Conservation (phyloP, 2,113 vertebrate species). For the Caranx melampygus region DNA sequence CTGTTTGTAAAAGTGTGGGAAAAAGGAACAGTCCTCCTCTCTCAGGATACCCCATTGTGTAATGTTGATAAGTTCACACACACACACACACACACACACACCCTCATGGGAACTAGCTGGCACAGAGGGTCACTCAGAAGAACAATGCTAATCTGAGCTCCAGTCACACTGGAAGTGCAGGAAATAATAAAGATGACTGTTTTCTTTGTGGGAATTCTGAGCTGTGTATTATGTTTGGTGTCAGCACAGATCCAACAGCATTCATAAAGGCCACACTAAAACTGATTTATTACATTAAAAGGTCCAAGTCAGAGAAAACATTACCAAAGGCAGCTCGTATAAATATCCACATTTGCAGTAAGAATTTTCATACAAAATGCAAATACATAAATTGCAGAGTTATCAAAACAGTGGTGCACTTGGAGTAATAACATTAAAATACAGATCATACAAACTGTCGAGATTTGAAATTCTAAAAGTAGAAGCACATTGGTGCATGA, state of each 20-base stretch:
- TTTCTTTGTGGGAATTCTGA: slow-evolving; percentile 52
- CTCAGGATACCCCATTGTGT: slow-evolving; percentile 77
- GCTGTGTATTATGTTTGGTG: slow-evolving; percentile 35
- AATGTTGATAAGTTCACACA: slow-evolving; percentile 53
- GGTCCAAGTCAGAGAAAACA: slow-evolving; percentile 50
- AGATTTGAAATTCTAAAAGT: slow-evolving; percentile 43
- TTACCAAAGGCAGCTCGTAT: slow-evolving; percentile 44
- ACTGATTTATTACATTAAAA: slow-evolving; percentile 64
- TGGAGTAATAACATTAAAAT: slow-evolving; percentile 35
- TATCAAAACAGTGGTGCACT: slow-evolving; percentile 49
- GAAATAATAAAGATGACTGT: slow-evolving; percentile 73
- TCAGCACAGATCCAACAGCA: slow-evolving; percentile 37
- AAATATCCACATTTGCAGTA: slow-evolving; percentile 58
- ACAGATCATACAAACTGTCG: slow-evolving; percentile 36
- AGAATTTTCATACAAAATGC: slow-evolving; percentile 58
- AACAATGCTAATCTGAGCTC: slow-evolving; percentile 74
- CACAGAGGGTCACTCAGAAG: slow-evolving; percentile 63
- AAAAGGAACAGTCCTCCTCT: slow-evolving; percentile 66
- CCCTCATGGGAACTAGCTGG: slow-evolving; percentile 76
- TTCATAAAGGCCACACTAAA: slow-evolving; percentile 40
- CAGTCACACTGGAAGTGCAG: slow-evolving; percentile 57
- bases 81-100: slow-evolving; percentile 43
- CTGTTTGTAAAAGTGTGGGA: slow-evolving; percentile 72
- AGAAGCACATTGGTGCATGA: slow-evolving; percentile 55
- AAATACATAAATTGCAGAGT: slow-evolving; percentile 43